Conservation (phyloP, 1,140 invertebrate species). For the Apis laboriosa region DNA sequence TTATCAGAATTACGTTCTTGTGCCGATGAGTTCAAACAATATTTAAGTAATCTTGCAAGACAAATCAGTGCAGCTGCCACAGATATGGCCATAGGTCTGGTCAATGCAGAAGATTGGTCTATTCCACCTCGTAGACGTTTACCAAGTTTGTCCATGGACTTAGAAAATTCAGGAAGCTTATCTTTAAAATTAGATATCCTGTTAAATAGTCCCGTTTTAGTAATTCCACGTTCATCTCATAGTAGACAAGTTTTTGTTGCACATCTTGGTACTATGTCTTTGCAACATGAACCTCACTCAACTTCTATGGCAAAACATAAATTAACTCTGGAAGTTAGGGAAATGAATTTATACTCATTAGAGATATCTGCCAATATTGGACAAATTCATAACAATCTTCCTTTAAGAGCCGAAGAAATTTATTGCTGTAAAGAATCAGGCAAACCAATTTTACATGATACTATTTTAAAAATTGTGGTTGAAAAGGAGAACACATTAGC, state of each 20-base stretch:
- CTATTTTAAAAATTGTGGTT: conserved; percentile 86
- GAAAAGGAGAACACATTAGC: conserved; percentile 76
- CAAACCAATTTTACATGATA: conserved; percentile 91
- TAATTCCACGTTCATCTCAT: conserved; percentile 89
- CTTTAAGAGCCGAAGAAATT: conserved; percentile 83
- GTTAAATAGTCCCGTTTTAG: conserved; percentile 94
- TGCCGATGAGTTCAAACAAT: conserved; percentile 85
- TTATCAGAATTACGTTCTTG: conserved; percentile 93
- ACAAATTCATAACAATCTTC: conserved; percentile 71
- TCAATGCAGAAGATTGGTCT: conserved; percentile 84
- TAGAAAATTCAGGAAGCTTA: conserved; percentile 54
- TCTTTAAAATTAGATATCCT: conserved; percentile 86
- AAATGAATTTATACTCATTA: conserved; percentile 94
- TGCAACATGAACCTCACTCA: conserved; percentile 80
- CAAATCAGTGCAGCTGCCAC: conserved; percentile 94
- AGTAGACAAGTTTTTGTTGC: conserved; percentile 93
- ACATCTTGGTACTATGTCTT: conserved; percentile 94
- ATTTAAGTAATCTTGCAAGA: conserved; percentile 87
- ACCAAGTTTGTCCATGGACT: conserved; percentile 73
- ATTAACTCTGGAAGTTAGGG: conserved; percentile 86
- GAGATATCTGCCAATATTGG: conserved; percentile 81
- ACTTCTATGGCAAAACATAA: conserved; percentile 74
- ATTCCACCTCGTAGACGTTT: conserved; percentile 74
- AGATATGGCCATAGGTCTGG: conserved; percentile 95
- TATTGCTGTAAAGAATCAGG: conserved; percentile 86